Conservation (phyloP, 2,113 vertebrate species). For the Leptobrachium leishanense region DNA sequence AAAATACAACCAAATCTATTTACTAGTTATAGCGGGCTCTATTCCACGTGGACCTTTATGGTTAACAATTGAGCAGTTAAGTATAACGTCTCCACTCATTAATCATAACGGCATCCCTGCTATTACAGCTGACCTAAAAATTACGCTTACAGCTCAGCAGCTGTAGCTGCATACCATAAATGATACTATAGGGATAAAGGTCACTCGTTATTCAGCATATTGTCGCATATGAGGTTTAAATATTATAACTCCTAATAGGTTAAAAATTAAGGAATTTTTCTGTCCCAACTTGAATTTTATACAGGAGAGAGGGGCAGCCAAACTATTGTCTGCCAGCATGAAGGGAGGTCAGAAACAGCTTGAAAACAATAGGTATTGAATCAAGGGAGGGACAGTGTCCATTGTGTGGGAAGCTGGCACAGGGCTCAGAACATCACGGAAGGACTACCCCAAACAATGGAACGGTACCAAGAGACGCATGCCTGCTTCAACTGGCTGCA, state of each 20-base stretch:
- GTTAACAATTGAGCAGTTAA: too few relatives aligned
- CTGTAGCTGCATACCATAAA: too few relatives aligned
- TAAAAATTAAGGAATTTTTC: slow-evolving; percentile 26
- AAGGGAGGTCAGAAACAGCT: slow-evolving; percentile 23
- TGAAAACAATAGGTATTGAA: slow-evolving; percentile 54
- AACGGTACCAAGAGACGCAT: slow-evolving; percentile 42
- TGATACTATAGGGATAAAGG: too few relatives aligned
- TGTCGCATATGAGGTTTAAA: too few relatives aligned
- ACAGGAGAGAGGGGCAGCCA: slow-evolving; percentile 15
- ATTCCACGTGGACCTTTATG: too few relatives aligned
- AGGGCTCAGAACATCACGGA: slow-evolving; percentile 57
- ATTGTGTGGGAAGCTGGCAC: slow-evolving; percentile 58
- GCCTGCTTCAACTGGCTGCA: not conserved
- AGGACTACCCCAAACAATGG: slow-evolving; percentile 63
- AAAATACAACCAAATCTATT: too few relatives aligned
- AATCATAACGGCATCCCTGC: too few relatives aligned
- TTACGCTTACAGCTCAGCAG: too few relatives aligned
- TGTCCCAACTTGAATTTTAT: slow-evolving; percentile 2
- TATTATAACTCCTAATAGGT: not conserved
- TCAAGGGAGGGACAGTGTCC: slow-evolving; percentile 49
- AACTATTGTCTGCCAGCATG: slow-evolving; percentile 34
- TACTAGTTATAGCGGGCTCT: too few relatives aligned
- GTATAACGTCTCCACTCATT: too few relatives aligned
- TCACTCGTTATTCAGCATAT: too few relatives aligned
- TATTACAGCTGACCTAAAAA: too few relatives aligned